Evolutionary conservation across 2,113 vertebrate genomes (phyloP).

Genomic region (Oncorhynchus keta): DNA sequence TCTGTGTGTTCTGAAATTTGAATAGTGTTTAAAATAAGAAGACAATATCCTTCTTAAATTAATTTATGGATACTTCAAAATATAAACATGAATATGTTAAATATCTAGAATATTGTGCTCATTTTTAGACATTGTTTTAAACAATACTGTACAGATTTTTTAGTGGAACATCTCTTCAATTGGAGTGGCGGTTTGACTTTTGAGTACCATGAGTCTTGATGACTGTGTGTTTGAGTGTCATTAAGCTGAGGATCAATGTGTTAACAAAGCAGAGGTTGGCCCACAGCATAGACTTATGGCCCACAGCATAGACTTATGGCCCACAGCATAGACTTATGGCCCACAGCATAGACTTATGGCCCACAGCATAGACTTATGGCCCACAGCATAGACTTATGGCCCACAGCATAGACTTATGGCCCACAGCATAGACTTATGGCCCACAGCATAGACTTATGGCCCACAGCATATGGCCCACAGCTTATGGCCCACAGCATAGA

Average conservation of each 20-base stretch:
- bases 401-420: background rate
- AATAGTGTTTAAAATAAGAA: no score
- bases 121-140: no score
- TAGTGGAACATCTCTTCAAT: background rate
- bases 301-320: background rate
- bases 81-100: no score
- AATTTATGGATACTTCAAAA: no score
- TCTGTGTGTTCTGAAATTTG: no score
- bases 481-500: conserved; percentile 6
- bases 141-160: no score
- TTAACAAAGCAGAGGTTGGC: conserved; percentile 20
- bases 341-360: background rate
- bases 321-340: background rate
- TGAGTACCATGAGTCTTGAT: background rate
- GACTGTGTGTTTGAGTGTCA: background rate
- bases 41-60: no score
- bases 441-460: background rate
- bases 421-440: conserved; percentile 8
- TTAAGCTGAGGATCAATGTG: conserved; percentile 4
- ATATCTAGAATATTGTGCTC: no score
- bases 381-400: no score
- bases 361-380: no score
- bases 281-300: conserved; percentile 8
- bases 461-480: no score
- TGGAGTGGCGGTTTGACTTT: background rate